Conservation (phyloP, 1,140 invertebrate genomes). For the Microplitis demolitor region DNA sequence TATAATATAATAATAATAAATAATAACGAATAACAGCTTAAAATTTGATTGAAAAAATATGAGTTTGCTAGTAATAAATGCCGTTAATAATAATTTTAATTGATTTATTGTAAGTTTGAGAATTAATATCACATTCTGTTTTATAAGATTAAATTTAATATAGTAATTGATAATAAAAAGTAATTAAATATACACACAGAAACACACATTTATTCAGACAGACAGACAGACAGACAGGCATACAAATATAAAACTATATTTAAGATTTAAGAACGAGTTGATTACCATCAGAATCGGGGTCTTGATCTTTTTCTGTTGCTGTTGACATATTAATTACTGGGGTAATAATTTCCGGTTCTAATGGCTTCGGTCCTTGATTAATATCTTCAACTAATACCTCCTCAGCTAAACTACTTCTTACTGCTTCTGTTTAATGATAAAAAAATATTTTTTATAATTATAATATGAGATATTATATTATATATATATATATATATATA, state of each 20-base stretch:
- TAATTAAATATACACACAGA: not conserved
- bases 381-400: constrained; percentile 60
- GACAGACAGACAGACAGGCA: not conserved
- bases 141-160: too few species aligned
- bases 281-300: constrained; percentile 60
- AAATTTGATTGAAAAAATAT: too few species aligned
- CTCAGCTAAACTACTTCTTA: constrained; percentile 68
- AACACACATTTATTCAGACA: not conserved
- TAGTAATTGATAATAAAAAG: not conserved
- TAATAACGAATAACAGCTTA: too few species aligned
- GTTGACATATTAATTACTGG: constrained; percentile 35
- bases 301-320: constrained; percentile 38
- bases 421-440: constrained; percentile 59
- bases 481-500: not conserved
- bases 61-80: too few species aligned
- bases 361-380: constrained; percentile 44
- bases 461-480: too few species aligned
- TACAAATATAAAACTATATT: constrained; percentile 43
- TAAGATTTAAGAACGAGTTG: constrained; percentile 44
- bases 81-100: too few species aligned
- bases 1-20: too few species aligned
- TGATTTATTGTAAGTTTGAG: too few species aligned
- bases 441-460: not conserved
- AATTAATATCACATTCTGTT: too few species aligned
- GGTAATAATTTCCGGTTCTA: constrained; percentile 47